phyloP scores from a whole-genome alignment of 2,888 invertebrate species.

The Sesamia inferens region DNA sequence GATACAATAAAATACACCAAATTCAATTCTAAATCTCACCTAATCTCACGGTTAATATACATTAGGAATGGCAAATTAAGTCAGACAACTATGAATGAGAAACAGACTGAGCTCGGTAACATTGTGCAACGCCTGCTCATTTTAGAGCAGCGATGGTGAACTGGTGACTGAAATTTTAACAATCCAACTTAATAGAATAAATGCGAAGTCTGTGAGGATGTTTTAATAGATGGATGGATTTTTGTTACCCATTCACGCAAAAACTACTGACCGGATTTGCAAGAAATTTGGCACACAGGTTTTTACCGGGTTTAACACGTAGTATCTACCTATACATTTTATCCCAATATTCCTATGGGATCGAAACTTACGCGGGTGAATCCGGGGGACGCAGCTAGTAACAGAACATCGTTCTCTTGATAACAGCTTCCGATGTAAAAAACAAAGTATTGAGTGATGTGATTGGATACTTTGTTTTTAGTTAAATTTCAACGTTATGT shows the following conservation, averaged over 20 bases:
- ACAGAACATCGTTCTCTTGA: conserved; percentile 25
- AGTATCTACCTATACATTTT: too few species aligned
- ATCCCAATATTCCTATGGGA: too few species aligned
- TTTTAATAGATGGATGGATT: too few species aligned
- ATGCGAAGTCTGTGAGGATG: too few species aligned
- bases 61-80: conserved; percentile 54
- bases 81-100: conserved; percentile 40
- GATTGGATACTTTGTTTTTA: conserved; percentile 50
- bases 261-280: too few species aligned
- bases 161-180: conserved; percentile 27
- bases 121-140: conserved; percentile 25
- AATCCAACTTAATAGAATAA: neutral
- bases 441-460: conserved; percentile 38
- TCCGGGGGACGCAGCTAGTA: too few species aligned
- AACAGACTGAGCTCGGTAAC: conserved; percentile 24
- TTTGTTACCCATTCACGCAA: too few species aligned
- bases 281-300: too few species aligned
- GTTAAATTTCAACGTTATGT: conserved; percentile 32
- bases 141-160: conserved; percentile 24
- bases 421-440: conserved; percentile 37
- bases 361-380: too few species aligned
- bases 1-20: conserved; percentile 47
- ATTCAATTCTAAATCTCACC: conserved; percentile 50
- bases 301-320: too few species aligned
- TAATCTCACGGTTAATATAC: conserved; percentile 41